Base-by-base conservation (phyloP, 92 coral and sea anemone genomes). In the Zoanthus sansibaricus region DNA sequence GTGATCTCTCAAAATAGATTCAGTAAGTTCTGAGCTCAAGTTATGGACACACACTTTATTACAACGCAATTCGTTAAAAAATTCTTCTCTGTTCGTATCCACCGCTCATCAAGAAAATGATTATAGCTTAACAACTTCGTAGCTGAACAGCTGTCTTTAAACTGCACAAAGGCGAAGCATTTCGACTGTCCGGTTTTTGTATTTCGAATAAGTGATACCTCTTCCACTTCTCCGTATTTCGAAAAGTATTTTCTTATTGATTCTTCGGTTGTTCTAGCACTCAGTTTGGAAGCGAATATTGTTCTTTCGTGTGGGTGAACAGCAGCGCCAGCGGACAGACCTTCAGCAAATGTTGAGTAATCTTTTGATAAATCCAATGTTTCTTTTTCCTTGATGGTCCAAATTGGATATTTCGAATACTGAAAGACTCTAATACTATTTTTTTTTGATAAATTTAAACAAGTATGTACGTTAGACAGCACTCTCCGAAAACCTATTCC, bases 111-210 rank as follows among this genome's bases (percentile, higher is more conserved):
- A 55, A 90, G 75, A 8, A 75, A 64, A 83, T 93, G 89, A 30
- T 82, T 77, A 56, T 78, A 66, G 9, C 72, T 14, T n/a, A 88
- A 48, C 78, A 91, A 87, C 15, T 80, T 90, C 9, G 84, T 71
- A 49, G 88, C 68, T 7, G 92, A 88, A 14, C 79, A 83, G 0
- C 66, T 46, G 62, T 72, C 76, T 66, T 88, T 83, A 79, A 90
- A 93, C 82, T 68, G 70, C 14, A 93, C 93, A 88, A 85, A 88
- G 17, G 95, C 95, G 71, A 61, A 90, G 9, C 88, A 61, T 73
- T 80, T 85, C 7, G 90, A 62, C 42, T 83, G 61, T 32, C 75
- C 72, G 9, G 92, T 54, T 1, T 69, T 51, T 8, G 87, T 62
- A 3, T 78, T 75, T 68, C 75, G 78, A 56, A 82, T 83, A 10